Conservation (phyloP, 1,140 invertebrate species). For the Nylanderia fulva region DNA sequence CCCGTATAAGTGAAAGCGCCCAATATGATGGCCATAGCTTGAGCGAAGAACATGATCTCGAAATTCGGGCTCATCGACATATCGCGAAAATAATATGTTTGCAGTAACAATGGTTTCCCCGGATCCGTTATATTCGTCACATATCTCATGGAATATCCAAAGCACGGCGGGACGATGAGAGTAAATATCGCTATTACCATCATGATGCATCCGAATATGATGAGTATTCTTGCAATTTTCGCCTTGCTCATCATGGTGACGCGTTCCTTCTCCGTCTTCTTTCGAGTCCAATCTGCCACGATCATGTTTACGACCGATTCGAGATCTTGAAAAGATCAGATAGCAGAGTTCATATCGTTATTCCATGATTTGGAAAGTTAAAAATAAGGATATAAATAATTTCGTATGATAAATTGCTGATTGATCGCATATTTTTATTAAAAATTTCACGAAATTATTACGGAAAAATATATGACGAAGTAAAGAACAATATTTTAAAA, state of each 20-base stretch:
- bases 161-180: slow-evolving; percentile 5
- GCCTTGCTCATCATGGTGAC: slow-evolving; percentile 10
- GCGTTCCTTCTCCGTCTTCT: slow-evolving; percentile 14
- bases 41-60: slow-evolving; percentile 27
- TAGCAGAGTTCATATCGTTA: background rate
- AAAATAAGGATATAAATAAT: background rate
- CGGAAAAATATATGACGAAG: background rate
- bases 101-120: slow-evolving; percentile 1
- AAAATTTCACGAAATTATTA: background rate
- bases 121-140: background rate
- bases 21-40: background rate
- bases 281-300: slow-evolving; percentile 29
- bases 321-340: slow-evolving; percentile 13
- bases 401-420: background rate
- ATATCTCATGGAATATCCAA: slow-evolving; percentile 5
- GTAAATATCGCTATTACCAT: background rate
- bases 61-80: background rate
- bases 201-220: background rate
- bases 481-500: background rate
- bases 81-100: slow-evolving; percentile 15
- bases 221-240: background rate
- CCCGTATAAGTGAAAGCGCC: background rate
- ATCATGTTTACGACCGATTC: slow-evolving; percentile 28
- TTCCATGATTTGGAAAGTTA: background rate
- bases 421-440: background rate